Conservation (phyloP, 2,113 vertebrate species). For the Pollimyrus isidori region DNA sequence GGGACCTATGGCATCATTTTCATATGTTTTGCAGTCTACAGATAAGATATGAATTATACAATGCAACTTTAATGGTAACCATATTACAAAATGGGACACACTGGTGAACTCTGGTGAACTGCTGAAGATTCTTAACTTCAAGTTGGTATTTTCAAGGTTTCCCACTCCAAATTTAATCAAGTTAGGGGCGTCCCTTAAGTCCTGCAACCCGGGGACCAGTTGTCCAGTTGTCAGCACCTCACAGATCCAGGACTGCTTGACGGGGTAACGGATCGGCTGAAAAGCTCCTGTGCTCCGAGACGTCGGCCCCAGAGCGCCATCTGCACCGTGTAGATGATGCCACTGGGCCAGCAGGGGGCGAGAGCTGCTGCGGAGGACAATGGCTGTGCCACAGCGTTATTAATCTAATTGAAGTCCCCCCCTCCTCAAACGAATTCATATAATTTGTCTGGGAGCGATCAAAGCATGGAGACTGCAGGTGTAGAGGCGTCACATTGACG, state of each 20-base stretch:
- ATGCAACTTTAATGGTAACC: neutral
- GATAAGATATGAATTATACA: neutral
- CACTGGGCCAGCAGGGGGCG: conserved; percentile 36
- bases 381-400: conserved; percentile 40
- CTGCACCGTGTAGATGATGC: conserved; percentile 56
- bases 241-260: conserved; percentile 25
- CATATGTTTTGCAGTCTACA: neutral
- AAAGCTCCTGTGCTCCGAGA: conserved; percentile 38
- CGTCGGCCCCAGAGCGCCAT: conserved; percentile 48
- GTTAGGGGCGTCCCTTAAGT: neutral
- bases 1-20: neutral
- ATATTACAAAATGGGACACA: neutral
- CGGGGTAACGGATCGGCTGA: conserved; percentile 38
- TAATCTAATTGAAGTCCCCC: conserved; percentile 32
- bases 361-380: conserved; percentile 34
- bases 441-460: conserved; percentile 19
- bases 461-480: conserved; percentile 28
- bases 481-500: conserved; percentile 15
- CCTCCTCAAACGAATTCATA: neutral
- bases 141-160: neutral
- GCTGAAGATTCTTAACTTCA: neutral
- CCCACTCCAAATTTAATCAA: neutral
- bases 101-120: neutral
- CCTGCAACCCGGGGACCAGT: neutral
- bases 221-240: conserved; percentile 40